Conservation (phyloP, 2,113 vertebrate genomes). For the Xerus inauris region DNA sequence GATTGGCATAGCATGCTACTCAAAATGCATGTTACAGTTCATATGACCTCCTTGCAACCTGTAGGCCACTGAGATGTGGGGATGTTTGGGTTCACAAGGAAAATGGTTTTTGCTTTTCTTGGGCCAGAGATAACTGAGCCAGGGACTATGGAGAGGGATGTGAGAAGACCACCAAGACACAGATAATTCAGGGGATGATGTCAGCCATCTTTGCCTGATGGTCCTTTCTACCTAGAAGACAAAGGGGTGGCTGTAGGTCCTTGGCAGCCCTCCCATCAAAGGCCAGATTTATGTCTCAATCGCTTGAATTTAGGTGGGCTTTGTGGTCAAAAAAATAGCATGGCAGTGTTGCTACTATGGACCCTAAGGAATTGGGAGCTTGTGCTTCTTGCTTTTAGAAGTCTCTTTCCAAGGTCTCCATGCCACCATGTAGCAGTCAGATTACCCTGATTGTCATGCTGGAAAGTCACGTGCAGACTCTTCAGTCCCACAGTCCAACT, state of each 20-base stretch:
- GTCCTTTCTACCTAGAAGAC: background rate
- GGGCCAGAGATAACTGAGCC: background rate
- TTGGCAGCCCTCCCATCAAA: background rate
- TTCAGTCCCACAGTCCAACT: background rate
- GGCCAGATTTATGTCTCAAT: background rate
- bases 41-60: background rate
- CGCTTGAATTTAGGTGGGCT: background rate
- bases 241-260: background rate
- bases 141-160: accelerated
- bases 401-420: background rate
- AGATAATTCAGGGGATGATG: background rate
- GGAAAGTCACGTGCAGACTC: background rate
- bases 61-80: background rate
- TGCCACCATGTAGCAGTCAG: background rate
- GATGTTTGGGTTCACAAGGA: background rate
- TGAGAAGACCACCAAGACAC: background rate
- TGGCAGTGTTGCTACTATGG: background rate
- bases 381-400: background rate
- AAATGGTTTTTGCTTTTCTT: background rate
- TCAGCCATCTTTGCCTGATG: no score
- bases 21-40: background rate
- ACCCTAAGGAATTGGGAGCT: background rate
- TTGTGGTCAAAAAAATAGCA: background rate
- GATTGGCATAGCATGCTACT: background rate
- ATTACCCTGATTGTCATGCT: background rate